A percentile compares a stretch with the other conserved stretches of the same genome.
phyloP scores from a whole-genome alignment of 2,797 vertebrate species.

The Lutjanus campechanus region DNA sequence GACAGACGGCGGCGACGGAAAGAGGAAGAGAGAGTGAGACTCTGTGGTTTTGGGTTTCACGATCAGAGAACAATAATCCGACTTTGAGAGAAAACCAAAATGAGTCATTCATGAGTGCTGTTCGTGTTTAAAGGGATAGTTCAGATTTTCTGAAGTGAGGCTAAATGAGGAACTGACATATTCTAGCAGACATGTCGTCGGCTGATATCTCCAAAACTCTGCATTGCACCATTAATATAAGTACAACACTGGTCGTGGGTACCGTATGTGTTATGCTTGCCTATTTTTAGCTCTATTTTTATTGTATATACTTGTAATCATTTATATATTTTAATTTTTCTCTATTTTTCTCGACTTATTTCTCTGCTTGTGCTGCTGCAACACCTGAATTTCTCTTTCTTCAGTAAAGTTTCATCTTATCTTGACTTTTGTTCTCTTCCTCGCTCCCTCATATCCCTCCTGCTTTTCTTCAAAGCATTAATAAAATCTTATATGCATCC shows the following conservation, averaged over 20 bases:
- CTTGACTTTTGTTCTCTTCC: conserved; percentile 1
- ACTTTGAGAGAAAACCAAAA: not conserved
- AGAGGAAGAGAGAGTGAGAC: conserved; percentile 8
- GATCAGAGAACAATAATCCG: no score
- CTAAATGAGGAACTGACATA: no score
- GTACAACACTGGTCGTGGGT: no score
- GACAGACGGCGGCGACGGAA: not conserved
- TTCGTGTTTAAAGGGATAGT: no score
- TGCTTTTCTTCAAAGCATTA: not conserved
- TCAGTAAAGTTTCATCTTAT: not conserved
- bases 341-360: not conserved
- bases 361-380: no score
- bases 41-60: not conserved
- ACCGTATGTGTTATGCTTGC: no score
- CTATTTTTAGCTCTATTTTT: not conserved
- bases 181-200: no score
- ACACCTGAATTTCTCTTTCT: not conserved
- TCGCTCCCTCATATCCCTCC: conserved; percentile 1
- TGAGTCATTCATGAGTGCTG: not conserved
- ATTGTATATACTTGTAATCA: not conserved
- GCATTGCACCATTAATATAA: no score
- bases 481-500: not conserved
- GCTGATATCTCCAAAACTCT: no score
- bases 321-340: not conserved
- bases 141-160: no score